Evolutionary conservation across 2,888 invertebrate genomes (phyloP).

Genomic region (Epinotia bilunana): DNA sequence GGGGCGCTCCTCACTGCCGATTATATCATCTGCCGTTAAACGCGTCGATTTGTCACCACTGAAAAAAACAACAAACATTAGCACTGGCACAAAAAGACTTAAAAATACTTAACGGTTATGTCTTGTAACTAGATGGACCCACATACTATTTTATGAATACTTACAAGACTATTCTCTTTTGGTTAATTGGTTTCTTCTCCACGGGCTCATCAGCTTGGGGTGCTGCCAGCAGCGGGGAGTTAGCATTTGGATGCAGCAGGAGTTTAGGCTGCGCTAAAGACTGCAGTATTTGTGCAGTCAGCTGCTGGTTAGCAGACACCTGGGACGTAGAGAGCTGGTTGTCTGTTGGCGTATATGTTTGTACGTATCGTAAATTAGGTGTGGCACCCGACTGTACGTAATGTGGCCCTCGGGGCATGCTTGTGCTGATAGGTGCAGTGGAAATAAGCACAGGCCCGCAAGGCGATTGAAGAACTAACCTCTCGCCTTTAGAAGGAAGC

Average conservation of each 20-base stretch:
- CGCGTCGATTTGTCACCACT: conserved; percentile 80
- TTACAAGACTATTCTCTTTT: conserved; percentile 78
- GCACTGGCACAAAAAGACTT: conserved; percentile 26
- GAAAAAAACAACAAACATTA: conserved; percentile 53
- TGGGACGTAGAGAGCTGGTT: conserved; percentile 76
- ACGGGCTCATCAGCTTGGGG: conserved; percentile 61
- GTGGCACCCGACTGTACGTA: conserved; percentile 80
- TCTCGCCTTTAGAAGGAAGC: conserved; percentile 71
- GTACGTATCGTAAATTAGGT: conserved; percentile 76
- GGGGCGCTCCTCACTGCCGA: conserved; percentile 81
- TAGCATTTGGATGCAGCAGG: conserved; percentile 61
- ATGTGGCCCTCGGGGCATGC: conserved; percentile 76
- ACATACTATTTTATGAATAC: conserved; percentile 51
- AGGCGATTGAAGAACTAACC: conserved; percentile 76
- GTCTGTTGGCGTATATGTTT: conserved; percentile 71
- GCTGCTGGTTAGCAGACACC: conserved; percentile 85
- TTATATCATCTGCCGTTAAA: conserved; percentile 79
- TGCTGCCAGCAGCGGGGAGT: conserved; percentile 30
- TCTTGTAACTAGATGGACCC: too few species aligned
- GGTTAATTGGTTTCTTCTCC: conserved; percentile 68
- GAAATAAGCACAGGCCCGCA: conserved; percentile 78
- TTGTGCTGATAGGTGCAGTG: conserved; percentile 72
- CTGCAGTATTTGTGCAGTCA: conserved; percentile 86
- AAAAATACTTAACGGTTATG: too few species aligned
- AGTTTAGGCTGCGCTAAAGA: conserved; percentile 81